phyloP scores from a whole-genome alignment of 2,113 vertebrate species.

The Pandion haliaetus region DNA sequence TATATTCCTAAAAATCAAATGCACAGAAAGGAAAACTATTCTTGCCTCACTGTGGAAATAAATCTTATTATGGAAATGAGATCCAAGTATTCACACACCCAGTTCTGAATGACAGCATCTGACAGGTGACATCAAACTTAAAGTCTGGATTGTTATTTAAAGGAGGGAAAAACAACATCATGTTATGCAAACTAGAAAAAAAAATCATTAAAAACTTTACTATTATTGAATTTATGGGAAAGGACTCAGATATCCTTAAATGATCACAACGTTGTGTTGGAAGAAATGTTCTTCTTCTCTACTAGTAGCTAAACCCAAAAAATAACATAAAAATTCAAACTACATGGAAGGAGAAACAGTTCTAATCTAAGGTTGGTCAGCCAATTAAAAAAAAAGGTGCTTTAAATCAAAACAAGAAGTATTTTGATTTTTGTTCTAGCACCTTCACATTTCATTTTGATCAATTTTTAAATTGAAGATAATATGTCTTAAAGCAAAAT shows the following conservation, averaged over 20 bases:
- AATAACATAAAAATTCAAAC: background rate
- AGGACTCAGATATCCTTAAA: background rate
- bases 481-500: background rate
- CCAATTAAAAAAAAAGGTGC: background rate
- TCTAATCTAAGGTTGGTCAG: background rate
- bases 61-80: background rate
- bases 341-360: background rate
- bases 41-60: background rate
- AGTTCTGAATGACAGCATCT: background rate
- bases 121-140: background rate
- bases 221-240: background rate
- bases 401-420: background rate
- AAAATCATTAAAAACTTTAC: background rate
- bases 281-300: background rate
- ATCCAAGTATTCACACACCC: background rate
- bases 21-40: background rate
- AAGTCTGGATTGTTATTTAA: background rate
- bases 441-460: background rate
- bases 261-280: background rate
- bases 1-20: background rate
- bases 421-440: background rate
- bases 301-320: background rate
- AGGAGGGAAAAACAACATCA: background rate
- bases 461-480: background rate
- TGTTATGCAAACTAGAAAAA: background rate